These are phyloP conservation scores for Pseudonaja textilis DNA, from an alignment of 2,113 vertebrate species.

Conservation along the genomic window DNA sequence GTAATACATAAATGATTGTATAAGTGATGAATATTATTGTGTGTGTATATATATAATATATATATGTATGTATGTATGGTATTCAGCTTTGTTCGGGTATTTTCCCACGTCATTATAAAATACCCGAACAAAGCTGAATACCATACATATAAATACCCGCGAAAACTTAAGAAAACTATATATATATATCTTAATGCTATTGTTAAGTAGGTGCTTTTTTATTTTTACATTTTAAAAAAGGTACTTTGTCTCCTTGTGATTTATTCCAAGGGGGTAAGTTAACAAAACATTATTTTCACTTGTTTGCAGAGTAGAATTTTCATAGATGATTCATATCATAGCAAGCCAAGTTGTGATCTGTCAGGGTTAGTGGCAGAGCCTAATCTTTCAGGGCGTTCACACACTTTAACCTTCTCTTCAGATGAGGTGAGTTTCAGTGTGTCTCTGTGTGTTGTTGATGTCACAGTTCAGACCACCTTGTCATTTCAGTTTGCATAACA, in stretches of 20 bases:
- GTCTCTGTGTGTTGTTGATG: constrained; percentile 68
- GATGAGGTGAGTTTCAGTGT: constrained; percentile 87
- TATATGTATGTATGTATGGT: no score
- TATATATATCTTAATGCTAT: neutral
- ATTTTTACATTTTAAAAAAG: constrained; percentile 20
- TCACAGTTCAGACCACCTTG: constrained; percentile 47
- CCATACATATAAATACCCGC: no score
- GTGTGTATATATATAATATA: neutral
- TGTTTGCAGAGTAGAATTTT: constrained; percentile 92
- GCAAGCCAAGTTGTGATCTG: constrained; percentile 85
- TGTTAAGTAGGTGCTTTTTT: neutral
- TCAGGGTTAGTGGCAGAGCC: constrained; percentile 91
- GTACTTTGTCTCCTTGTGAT: constrained; percentile 58
- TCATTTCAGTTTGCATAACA: constrained; percentile 25
- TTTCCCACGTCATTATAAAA: no score
- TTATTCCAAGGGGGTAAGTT: constrained; percentile 66
- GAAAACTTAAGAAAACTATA: neutral
- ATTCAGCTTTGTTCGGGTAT: no score
- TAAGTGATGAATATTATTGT: neutral
- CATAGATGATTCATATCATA: constrained; percentile 89
- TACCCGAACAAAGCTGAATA: no score
- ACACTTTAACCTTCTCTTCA: constrained; percentile 94
- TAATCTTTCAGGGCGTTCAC: constrained; percentile 90
- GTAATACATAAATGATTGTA: constrained; percentile 16
- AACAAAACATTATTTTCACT: constrained; percentile 85